These are phyloP conservation scores for Crotalus tigris DNA, from an alignment of 2,113 vertebrate genomes.

Conservation along the genomic window DNA sequence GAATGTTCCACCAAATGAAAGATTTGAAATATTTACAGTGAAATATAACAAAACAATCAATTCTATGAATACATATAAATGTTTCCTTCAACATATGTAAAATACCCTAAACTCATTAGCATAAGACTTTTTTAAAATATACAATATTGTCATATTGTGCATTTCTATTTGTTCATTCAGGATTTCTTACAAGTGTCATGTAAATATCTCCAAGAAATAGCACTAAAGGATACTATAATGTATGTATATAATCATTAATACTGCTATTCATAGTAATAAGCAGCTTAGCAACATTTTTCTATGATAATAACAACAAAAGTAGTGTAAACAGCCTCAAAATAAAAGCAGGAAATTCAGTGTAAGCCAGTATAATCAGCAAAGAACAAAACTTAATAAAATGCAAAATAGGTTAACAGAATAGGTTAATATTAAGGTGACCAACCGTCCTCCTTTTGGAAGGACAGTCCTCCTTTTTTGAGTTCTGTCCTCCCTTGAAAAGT, in stretches of 20 bases:
- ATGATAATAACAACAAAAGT: neutral
- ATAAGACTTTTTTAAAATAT: conserved; percentile 14
- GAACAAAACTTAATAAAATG: neutral
- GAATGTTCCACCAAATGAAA: conserved; percentile 64
- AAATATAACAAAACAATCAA: conserved; percentile 73
- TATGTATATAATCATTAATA: neutral
- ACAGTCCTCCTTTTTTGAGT: too few species aligned
- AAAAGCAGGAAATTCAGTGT: neutral
- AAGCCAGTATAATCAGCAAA: neutral
- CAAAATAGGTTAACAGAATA: neutral
- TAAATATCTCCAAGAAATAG: conserved; percentile 28
- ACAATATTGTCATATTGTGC: conserved; percentile 40
- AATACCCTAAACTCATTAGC: conserved; percentile 30
- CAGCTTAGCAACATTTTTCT: neutral
- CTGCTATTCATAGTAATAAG: neutral
- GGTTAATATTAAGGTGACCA: neutral
- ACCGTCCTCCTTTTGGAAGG: too few species aligned
- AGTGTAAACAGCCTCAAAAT: neutral
- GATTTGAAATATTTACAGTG: conserved; percentile 65
- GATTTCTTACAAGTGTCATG: conserved; percentile 36
- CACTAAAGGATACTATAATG: conserved; percentile 14
- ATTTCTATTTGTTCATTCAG: neutral
- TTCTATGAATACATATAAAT: conserved; percentile 55
- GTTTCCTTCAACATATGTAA: conserved; percentile 41
- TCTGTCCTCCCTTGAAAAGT: too few species aligned